Evolutionary conservation across 1,140 invertebrate species (phyloP), one percentile per base, ranked within the genome.

Genomic region (Anadara kagoshimensis): DNA sequence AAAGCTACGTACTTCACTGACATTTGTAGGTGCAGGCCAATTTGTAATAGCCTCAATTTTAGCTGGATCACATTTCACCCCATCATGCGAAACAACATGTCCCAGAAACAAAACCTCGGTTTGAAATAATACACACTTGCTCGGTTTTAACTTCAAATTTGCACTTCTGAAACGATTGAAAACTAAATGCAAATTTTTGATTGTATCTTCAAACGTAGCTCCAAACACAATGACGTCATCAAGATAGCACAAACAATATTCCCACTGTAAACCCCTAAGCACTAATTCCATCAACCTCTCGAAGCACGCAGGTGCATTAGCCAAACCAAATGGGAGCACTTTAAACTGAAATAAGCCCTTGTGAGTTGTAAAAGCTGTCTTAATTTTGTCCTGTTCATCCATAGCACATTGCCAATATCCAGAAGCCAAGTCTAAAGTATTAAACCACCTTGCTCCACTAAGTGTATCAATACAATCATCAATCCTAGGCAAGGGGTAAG

Each of bases 181-280:
- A 14, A 73, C 73, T 51, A 51, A 22, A 24, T n/a, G 53, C 24
- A 75, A 26, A 44, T 68, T 74, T 51, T 65, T 41, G 3, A 78
- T 5, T 18, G 63, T 56, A 12, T 75, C 64, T 44, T 78, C 77
- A 66, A 78, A 70, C 1, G 70, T n/a, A n/a, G n/a, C n/a, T n/a
- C n/a, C n/a, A n/a, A n/a, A n/a, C n/a, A n/a, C n/a, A n/a, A n/a
- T 76, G 14, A 79, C 53, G 51, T 78, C 73, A 64, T 76, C 65
- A 2, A 78, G 45, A 66, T 75, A 78, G 12, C 62, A 41, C 0
- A 75, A 29, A 36, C 65, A 69, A 1, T 10, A 45, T 58, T 69
- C 43, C 73, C 73, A 69, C 12, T 61, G 49, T 26, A 77, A 65
- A 5, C 70, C 75, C 43, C 47, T 22, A 22, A 66, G 47, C 41